phyloP scores from a whole-genome alignment of 2,888 invertebrate genomes.

The Stenurella melanura region DNA sequence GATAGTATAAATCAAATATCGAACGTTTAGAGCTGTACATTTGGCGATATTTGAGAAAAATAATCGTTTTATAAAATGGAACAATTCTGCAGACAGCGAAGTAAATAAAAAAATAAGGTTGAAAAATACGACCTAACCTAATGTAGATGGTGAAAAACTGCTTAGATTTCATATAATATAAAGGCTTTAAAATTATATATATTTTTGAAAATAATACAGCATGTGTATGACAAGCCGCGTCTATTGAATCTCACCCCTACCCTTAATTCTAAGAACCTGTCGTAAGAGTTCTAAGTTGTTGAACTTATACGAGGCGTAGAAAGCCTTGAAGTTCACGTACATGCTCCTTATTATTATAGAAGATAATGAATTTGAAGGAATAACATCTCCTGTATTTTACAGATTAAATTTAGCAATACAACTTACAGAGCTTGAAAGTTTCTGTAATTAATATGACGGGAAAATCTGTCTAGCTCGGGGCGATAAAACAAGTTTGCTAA shows the following conservation, averaged over 20 bases:
- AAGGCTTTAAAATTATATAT: no score
- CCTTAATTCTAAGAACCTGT: neutral
- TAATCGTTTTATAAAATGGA: no score
- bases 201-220: no score
- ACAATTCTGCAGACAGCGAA: no score
- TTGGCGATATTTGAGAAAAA: no score
- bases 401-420: conserved; percentile 47
- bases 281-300: neutral
- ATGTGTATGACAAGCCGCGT: neutral
- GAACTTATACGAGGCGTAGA: neutral
- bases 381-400: conserved; percentile 42
- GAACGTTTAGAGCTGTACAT: no score
- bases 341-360: neutral
- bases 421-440: conserved; percentile 57
- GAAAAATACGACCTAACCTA: no score
- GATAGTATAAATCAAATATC: no score
- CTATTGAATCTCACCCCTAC: neutral
- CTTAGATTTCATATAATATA: no score
- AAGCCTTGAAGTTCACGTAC: neutral
- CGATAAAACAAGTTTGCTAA: conserved; percentile 63
- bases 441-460: conserved; percentile 66
- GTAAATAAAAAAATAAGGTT: no score
- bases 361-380: conserved; percentile 30
- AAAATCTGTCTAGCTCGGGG: conserved; percentile 64
- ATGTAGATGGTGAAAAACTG: no score